A percentile compares a stretch with the other conserved stretches of the same genome.
Evolutionary conservation across 1,140 invertebrate genomes (phyloP).

Genomic region (Temnothorax nylanderi): DNA sequence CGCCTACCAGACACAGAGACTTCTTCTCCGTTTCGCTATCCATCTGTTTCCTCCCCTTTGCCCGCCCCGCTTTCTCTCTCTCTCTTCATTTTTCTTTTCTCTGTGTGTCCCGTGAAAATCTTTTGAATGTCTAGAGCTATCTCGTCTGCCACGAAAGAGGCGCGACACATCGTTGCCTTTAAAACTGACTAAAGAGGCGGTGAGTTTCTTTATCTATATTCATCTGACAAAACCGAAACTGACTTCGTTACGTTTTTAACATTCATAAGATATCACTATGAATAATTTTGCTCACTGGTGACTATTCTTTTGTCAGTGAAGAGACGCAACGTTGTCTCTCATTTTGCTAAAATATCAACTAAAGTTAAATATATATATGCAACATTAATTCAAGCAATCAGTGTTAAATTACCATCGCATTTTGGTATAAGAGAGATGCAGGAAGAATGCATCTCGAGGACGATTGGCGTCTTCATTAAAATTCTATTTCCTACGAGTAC

Average conservation of each 20-base stretch:
- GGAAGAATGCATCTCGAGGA: constrained; percentile 63
- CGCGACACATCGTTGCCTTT: background rate
- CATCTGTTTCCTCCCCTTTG: constrained; percentile 26
- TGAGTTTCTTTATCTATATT: background rate
- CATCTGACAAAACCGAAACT: background rate
- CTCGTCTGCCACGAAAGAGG: background rate
- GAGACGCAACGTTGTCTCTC: background rate
- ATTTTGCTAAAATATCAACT: background rate
- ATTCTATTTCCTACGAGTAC: constrained; percentile 17
- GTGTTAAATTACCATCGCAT: background rate
- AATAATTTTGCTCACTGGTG: background rate
- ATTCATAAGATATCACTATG: background rate
- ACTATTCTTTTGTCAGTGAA: too few relatives aligned
- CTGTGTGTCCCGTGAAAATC: constrained; percentile 66
- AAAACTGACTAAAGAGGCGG: background rate
- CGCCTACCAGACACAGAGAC: constrained; percentile 82
- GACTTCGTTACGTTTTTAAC: background rate
- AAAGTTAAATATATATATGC: background rate
- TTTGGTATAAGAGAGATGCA: constrained; percentile 26
- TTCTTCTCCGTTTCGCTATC: constrained; percentile 57
- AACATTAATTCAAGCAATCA: background rate
- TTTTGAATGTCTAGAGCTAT: constrained; percentile 48
- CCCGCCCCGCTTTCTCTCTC: background rate
- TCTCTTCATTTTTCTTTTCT: background rate
- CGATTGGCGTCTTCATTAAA: constrained; percentile 42